Conservation (phyloP, 2,888 invertebrate species). For the Mythimna albipuncta region DNA sequence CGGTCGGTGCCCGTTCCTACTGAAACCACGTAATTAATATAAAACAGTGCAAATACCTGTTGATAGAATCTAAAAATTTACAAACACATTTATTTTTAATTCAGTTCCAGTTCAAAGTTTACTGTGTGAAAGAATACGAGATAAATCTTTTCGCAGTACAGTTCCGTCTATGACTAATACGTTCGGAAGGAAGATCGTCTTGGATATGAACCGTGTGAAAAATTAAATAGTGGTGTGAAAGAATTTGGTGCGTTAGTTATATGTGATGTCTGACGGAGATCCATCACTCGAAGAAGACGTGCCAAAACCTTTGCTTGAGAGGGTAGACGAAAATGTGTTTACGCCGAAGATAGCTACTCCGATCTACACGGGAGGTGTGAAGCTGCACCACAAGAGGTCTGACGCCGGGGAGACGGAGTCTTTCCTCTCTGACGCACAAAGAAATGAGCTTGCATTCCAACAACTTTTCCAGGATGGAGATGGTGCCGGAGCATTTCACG, state of each 20-base stretch:
- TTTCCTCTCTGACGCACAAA: conserved; percentile 83
- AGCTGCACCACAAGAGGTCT: conserved; percentile 81
- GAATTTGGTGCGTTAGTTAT: conserved; percentile 56
- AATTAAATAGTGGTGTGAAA: conserved; percentile 53
- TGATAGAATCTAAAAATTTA: conserved; percentile 13
- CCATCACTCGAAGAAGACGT: conserved; percentile 89
- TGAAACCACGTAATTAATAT: conserved; percentile 16
- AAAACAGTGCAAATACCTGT: conserved; percentile 12
- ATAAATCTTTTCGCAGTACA: conserved; percentile 53
- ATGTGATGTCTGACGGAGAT: conserved; percentile 90
- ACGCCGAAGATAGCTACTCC: conserved; percentile 87
- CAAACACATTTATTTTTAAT: conserved; percentile 7
- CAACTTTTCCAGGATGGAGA: conserved; percentile 84
- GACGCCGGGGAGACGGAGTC: conserved; percentile 84
- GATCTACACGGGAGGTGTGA: conserved; percentile 83
- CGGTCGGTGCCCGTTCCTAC: conserved; percentile 21
- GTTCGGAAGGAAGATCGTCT: conserved; percentile 50
- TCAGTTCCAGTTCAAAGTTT: conserved; percentile 16
- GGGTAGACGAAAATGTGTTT: conserved; percentile 86
- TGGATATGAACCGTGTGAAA: conserved; percentile 53
- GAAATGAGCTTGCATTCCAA: conserved; percentile 86
- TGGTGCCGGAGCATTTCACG: conserved; percentile 80
- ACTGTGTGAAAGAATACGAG: conserved; percentile 46
- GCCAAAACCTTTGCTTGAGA: conserved; percentile 83
- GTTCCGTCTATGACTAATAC: conserved; percentile 66